A percentile compares a stretch with the other conserved stretches of the same genome.
phyloP scores from a whole-genome alignment of 1,140 invertebrate species.

The Trichogramma pretiosum region DNA sequence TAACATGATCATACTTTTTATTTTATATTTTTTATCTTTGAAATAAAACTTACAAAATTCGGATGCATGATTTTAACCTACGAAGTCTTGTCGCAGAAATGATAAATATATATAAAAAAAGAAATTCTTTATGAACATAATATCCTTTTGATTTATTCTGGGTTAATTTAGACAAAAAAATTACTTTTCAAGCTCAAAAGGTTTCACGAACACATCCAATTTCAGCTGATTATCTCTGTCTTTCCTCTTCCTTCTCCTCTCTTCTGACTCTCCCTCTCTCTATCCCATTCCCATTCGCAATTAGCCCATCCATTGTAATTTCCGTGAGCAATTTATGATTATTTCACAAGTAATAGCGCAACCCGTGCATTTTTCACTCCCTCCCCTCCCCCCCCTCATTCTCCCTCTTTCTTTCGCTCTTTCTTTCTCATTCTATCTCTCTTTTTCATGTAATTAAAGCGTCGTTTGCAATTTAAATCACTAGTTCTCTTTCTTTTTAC shows the following conservation, averaged over 20 bases:
- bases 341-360: conserved; percentile 2
- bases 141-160: no score
- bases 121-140: no score
- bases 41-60: no score
- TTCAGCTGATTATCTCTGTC: conserved; percentile 2
- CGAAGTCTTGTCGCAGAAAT: no score
- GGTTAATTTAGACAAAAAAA: no score
- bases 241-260: background rate
- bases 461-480: conserved; percentile 7
- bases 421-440: background rate
- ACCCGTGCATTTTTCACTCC: background rate
- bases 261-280: no score
- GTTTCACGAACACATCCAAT: conserved; percentile 1
- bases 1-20: no score
- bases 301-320: conserved; percentile 2
- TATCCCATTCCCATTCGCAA: background rate
- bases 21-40: no score
- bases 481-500: background rate
- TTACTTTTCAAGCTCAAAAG: no score
- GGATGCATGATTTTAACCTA: no score
- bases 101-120: no score
- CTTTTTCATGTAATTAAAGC: conserved; percentile 1
- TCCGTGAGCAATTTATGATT: conserved; percentile 8
- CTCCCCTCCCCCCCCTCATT: background rate
- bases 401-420: background rate